Conservation (phyloP, 2,797 vertebrate genomes). For the Coranthus polyacanthus region DNA sequence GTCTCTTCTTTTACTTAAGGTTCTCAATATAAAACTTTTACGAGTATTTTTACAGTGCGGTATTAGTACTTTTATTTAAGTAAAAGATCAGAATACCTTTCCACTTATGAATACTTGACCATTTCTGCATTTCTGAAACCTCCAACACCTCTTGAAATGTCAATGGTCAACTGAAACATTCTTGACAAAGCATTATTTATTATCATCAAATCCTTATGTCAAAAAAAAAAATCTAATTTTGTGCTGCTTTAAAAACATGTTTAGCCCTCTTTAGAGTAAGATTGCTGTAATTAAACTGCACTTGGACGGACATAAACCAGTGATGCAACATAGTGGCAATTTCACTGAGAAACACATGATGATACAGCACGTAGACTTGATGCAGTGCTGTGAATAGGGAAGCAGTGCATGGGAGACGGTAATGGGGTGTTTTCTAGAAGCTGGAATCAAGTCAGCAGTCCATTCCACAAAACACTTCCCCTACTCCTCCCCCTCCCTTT, state of each 20-base stretch:
- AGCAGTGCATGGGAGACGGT: background rate
- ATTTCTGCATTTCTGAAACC: too few relatives aligned
- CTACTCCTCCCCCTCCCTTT: constrained; percentile 19
- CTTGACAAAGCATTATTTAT: too few relatives aligned
- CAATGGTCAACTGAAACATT: too few relatives aligned
- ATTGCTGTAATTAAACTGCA: too few relatives aligned
- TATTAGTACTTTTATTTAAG: too few relatives aligned
- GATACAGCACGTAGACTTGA: background rate
- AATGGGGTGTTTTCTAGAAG: constrained; percentile 18
- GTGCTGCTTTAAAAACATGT: background rate
- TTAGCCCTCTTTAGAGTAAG: background rate
- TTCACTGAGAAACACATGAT: constrained; percentile 4
- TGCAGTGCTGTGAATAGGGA: background rate
- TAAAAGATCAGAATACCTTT: too few relatives aligned
- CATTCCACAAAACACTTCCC: constrained; percentile 28
- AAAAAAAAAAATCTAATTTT: background rate
- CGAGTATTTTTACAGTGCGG: too few relatives aligned
- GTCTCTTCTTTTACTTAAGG: too few relatives aligned
- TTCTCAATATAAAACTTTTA: too few relatives aligned
- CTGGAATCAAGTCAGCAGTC: constrained; percentile 28
- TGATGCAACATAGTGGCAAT: constrained; percentile 57
- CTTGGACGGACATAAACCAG: too few relatives aligned
- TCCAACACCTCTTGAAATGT: too few relatives aligned
- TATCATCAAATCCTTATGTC: background rate
- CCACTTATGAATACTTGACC: too few relatives aligned